Evolutionary conservation across 2,888 invertebrate species (phyloP).

Genomic region (Scaptomyza cyrtandrae): DNA sequence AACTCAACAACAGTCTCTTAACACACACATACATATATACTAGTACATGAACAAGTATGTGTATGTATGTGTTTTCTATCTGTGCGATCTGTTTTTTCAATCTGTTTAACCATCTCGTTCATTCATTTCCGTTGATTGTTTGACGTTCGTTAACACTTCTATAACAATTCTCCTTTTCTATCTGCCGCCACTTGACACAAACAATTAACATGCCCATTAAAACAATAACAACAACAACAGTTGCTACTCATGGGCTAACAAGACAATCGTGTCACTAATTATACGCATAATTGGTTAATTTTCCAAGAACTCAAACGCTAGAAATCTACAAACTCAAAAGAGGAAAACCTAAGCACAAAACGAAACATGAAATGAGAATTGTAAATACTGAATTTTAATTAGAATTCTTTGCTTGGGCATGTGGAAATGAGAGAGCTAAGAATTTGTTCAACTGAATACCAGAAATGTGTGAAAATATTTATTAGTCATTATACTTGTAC

Average conservation of each 20-base stretch:
- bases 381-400: conserved; percentile 43
- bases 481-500: background rate
- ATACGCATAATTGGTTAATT: conserved; percentile 77
- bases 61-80: background rate
- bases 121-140: conserved; percentile 59
- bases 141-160: conserved; percentile 65
- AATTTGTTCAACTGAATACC: background rate
- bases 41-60: background rate
- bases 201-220: conserved; percentile 72
- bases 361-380: conserved; percentile 30
- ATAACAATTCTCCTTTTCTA: conserved; percentile 54
- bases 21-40: background rate
- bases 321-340: conserved; percentile 17
- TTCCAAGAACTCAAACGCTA: conserved; percentile 61
- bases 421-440: background rate
- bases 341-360: conserved; percentile 12
- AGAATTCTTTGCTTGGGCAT: background rate
- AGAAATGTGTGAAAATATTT: background rate
- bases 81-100: conserved; percentile 16
- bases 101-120: conserved; percentile 45
- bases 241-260: conserved; percentile 54
- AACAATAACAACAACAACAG: conserved; percentile 41
- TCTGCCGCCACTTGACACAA: conserved; percentile 64
- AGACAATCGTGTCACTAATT: conserved; percentile 80
- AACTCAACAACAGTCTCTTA: background rate